Evolutionary conservation across 2,797 vertebrate species (phyloP), one percentile per base, ranked within the genome.

Genomic region (Enteromius radiatus): DNA sequence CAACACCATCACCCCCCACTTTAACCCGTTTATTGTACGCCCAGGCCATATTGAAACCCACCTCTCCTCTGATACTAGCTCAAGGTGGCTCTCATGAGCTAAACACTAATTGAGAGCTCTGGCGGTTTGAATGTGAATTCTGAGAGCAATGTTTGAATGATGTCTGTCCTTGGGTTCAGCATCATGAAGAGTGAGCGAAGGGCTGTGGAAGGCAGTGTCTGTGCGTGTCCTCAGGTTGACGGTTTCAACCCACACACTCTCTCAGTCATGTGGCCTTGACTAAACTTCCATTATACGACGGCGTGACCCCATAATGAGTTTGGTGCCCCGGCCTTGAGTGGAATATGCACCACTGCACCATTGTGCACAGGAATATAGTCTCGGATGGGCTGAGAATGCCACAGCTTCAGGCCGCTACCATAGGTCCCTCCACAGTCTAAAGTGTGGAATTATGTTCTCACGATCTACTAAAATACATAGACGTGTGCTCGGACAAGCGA

Each of bases 101-200:
- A 93, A 94, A 94, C 89, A 90, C 90, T 93, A 93, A 93, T 91
- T 93, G 92, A 93, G 92, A 92, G 89, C 89, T 88, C 87, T 86
- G 87, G 87, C 87, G 86, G 88, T 88, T 92, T 92, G 90, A 89
- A 91, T 91, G 91, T 84, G 90, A 91, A 89, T 87, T 90, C 85
- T 89, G 88, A 91, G 91, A 90, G 90, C 86, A 33, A 87, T 61
- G 87, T 79, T 84, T 93, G 91, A 95, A 92, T 93, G 88, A 83
- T 84, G 64, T 84, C 80, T 85, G 82, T 90, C 93, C 93, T 94
- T 94, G 94, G 91, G 89, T 90, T 85, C 88, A 88, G 83, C 87
- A 88, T 87, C 68, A 74, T 87, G 91, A 92, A 85, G 88, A 91
- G 84, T 86, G 86, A 92, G 89, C 86, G 92, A 92, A 92, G 91